These are phyloP conservation scores for Diplosoma virens DNA, from an alignment of 23 tunicate genomes.

Conservation along the genomic window DNA sequence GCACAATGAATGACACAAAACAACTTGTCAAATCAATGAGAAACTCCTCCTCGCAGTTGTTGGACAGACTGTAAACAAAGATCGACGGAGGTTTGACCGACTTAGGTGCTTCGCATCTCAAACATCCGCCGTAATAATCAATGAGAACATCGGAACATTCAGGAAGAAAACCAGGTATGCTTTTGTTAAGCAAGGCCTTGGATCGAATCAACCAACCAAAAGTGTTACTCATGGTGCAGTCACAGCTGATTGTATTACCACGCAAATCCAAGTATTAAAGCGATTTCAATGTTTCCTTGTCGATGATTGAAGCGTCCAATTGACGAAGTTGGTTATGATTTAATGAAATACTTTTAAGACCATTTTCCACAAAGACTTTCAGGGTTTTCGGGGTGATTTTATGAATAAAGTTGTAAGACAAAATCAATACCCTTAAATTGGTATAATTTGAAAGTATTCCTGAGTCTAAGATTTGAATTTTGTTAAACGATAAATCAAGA, in stretches of 20 bases:
- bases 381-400: not conserved
- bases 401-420: conserved; percentile 7
- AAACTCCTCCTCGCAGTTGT: not conserved
- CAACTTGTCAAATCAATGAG: not conserved
- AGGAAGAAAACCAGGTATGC: conserved; percentile 28
- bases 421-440: not conserved
- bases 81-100: not conserved
- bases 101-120: not conserved
- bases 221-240: not conserved
- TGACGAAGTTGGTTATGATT: conserved; percentile 5
- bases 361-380: not conserved
- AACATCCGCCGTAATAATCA: conserved; percentile 30
- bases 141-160: not conserved
- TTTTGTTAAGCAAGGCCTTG: not conserved
- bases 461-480: not conserved
- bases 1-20: not conserved
- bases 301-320: not conserved
- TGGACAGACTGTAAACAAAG: not conserved
- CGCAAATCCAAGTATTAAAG: conserved; percentile 18
- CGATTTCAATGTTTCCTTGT: not conserved
- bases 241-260: conserved; percentile 17
- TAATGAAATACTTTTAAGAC: not conserved
- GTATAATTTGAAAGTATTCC: not conserved
- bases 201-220: conserved; percentile 27
- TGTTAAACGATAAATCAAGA: conserved; percentile 25